These are phyloP conservation scores for Tauraco erythrolophus DNA, from an alignment of 2,113 vertebrate genomes.

Conservation along the genomic window DNA sequence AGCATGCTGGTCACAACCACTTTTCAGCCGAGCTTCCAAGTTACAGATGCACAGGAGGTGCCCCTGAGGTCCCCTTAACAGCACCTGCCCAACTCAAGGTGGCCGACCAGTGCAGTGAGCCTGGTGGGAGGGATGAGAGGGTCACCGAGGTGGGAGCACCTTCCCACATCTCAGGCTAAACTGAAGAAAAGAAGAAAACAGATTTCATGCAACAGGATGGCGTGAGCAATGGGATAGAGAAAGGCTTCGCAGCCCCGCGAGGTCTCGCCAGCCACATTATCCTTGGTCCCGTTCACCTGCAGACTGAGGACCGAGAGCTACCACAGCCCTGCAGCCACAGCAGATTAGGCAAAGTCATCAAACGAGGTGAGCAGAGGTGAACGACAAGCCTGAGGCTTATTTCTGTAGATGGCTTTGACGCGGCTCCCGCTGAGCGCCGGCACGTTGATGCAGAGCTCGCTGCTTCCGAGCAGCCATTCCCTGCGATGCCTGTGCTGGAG, in stretches of 20 bases:
- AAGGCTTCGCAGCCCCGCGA: neutral
- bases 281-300: neutral
- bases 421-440: neutral
- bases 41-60: neutral
- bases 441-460: rapidly evolving
- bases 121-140: too few relatives aligned
- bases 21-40: neutral
- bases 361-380: neutral
- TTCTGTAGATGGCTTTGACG: neutral
- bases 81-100: neutral
- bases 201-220: neutral
- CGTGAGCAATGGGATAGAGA: neutral
- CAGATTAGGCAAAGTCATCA: neutral
- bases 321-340: neutral
- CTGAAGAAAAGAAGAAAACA: neutral
- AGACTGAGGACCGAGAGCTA: neutral
- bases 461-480: neutral
- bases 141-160: neutral
- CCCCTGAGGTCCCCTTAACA: neutral
- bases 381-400: neutral
- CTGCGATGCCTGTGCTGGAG: neutral
- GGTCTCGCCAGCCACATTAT: neutral
- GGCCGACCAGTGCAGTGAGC: neutral
- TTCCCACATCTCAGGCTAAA: neutral
- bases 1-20: neutral